Conservation (phyloP, 2,888 invertebrate species). For the Stenoptilia bipunctidactyla region DNA sequence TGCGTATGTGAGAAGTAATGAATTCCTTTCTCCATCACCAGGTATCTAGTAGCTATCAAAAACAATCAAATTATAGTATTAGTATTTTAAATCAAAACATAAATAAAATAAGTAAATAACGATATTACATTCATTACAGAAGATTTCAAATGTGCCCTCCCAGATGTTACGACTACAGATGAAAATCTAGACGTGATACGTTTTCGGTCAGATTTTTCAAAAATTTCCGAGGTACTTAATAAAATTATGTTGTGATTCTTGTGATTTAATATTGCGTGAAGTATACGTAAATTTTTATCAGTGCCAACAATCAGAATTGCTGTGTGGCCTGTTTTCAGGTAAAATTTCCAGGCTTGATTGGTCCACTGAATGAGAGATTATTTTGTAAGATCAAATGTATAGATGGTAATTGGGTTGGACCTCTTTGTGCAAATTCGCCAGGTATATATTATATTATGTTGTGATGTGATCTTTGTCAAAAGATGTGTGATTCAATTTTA, state of each 20-base stretch:
- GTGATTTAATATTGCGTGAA: slow-evolving; percentile 12
- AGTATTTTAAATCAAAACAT: no score
- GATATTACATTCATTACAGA: slow-evolving; percentile 33
- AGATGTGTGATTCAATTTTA: slow-evolving; percentile 2
- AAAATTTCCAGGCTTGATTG: slow-evolving; percentile 83
- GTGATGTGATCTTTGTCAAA: no score
- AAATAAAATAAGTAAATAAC: no score
- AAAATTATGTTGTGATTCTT: not conserved
- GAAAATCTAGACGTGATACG: slow-evolving; percentile 47
- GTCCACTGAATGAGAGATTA: slow-evolving; percentile 78
- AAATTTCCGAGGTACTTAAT: slow-evolving; percentile 63
- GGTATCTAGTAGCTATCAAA: no score
- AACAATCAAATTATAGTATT: no score
- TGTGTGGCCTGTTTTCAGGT: slow-evolving; percentile 69
- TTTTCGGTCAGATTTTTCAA: slow-evolving; percentile 56
- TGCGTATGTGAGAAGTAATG: no score
- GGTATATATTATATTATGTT: slow-evolving; percentile 49
- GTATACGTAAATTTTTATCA: no score
- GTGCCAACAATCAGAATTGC: no score
- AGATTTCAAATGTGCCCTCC: slow-evolving; percentile 58
- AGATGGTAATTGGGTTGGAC: slow-evolving; percentile 88
- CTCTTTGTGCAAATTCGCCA: slow-evolving; percentile 81
- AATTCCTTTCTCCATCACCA: no score
- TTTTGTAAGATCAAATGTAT: slow-evolving; percentile 89
- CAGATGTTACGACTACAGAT: slow-evolving; percentile 54